Conservation (phyloP, 2,113 vertebrate genomes). For the Empidonax alnorum region DNA sequence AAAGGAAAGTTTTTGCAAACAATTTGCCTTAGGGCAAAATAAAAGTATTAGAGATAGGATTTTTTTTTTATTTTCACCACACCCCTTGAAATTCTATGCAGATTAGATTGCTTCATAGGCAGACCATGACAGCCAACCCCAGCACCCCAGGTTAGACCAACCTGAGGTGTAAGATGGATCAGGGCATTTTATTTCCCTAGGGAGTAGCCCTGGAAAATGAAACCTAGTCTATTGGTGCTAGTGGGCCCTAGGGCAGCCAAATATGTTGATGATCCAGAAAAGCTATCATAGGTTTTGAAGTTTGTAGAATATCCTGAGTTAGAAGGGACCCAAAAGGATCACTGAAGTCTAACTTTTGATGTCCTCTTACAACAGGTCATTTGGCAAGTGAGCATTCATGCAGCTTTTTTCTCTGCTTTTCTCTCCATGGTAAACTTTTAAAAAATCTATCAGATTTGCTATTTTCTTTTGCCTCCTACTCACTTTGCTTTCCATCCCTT, state of each 20-base stretch:
- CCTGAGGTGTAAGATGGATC: not conserved
- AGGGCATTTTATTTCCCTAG: not conserved
- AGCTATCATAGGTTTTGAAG: not conserved
- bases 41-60: slow-evolving; percentile 40
- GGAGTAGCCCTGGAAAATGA: not conserved
- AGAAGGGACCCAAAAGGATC: not conserved
- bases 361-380: not conserved
- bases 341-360: not conserved
- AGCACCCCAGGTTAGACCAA: not conserved
- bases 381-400: not conserved
- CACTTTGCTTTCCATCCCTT: not conserved
- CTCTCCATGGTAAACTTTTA: not conserved
- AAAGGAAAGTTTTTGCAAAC: slow-evolving; percentile 79
- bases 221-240: not conserved
- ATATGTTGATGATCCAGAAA: not conserved
- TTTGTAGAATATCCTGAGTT: not conserved
- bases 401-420: not conserved
- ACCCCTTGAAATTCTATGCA: slow-evolving; percentile 64
- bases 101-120: not conserved
- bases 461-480: not conserved
- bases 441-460: not conserved
- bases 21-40: slow-evolving; percentile 77
- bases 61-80: slow-evolving; percentile 59
- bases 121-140: not conserved
- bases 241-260: not conserved